These are phyloP conservation scores for Lamellibrachia luymesi DNA, from an alignment of 1,140 invertebrate genomes.

Conservation along the genomic window DNA sequence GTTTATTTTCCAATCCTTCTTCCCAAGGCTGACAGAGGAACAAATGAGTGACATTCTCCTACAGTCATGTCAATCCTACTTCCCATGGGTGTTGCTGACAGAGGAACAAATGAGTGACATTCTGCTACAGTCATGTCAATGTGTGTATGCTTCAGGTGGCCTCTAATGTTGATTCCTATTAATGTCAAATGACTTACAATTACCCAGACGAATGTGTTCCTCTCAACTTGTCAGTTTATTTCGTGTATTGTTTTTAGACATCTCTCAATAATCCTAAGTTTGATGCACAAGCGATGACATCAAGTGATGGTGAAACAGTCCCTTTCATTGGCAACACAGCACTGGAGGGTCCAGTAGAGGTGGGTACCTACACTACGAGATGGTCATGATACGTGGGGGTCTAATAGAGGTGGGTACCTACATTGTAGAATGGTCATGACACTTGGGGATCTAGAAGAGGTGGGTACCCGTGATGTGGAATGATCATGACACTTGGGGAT, in stretches of 20 bases:
- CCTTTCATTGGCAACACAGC: slow-evolving; percentile 68
- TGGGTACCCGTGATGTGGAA: background rate
- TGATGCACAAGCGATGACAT: slow-evolving; percentile 73
- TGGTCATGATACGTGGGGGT: slow-evolving; percentile 63
- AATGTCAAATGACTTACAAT: no score
- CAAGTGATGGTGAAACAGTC: slow-evolving; percentile 76
- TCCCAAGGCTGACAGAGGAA: no score
- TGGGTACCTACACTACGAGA: slow-evolving; percentile 20
- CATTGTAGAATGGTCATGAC: background rate
- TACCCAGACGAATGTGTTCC: background rate
- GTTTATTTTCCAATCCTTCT: no score
- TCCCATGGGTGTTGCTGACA: no score
- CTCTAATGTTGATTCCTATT: no score
- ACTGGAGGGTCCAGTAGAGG: slow-evolving; percentile 75
- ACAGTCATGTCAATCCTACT: no score
- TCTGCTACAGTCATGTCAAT: no score
- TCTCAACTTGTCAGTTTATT: background rate
- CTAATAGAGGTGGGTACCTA: slow-evolving; percentile 65
- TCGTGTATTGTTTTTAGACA: background rate
- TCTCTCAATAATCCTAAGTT: slow-evolving; percentile 35
- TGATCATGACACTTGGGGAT: background rate
- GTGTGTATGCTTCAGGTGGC: no score
- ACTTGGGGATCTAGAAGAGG: background rate
- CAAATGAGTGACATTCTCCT: no score
- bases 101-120: no score